A percentile compares a stretch with the other conserved stretches of the same genome.
Conservation (phyloP, 1,140 invertebrate species). For the Mylabris phalerata region DNA sequence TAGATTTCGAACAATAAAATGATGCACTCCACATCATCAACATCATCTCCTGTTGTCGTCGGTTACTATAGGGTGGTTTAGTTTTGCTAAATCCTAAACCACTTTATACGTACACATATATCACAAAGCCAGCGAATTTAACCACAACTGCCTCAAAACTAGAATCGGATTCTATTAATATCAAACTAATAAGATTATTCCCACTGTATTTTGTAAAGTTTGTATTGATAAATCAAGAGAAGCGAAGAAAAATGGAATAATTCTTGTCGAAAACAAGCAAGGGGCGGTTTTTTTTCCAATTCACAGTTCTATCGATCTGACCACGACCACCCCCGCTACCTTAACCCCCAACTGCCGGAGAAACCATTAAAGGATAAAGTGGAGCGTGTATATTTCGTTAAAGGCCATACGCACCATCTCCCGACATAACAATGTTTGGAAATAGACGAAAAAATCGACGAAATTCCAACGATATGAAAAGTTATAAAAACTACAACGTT, state of each 20-base stretch:
- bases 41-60: not conserved
- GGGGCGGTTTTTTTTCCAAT: too few relatives aligned
- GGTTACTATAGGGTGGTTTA: not conserved
- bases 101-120: not conserved
- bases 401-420: not conserved
- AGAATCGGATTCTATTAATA: not conserved
- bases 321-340: too few relatives aligned
- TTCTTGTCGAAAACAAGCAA: too few relatives aligned
- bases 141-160: not conserved
- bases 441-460: too few relatives aligned
- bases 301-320: too few relatives aligned
- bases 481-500: not conserved
- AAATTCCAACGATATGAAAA: not conserved
- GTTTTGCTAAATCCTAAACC: not conserved
- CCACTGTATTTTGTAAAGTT: too few relatives aligned
- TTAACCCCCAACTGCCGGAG: slow-evolving; percentile 7
- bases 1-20: slow-evolving; percentile 31
- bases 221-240: too few relatives aligned
- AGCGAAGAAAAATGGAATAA: too few relatives aligned
- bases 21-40: slow-evolving; percentile 23
- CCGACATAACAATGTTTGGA: too few relatives aligned
- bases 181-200: too few relatives aligned
- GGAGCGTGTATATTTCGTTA: slow-evolving; percentile 23
- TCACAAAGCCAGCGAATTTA: not conserved
- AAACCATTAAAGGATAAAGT: slow-evolving; percentile 22